Base-by-base conservation (phyloP, 2,113 vertebrate species). In the Limanda limanda region DNA sequence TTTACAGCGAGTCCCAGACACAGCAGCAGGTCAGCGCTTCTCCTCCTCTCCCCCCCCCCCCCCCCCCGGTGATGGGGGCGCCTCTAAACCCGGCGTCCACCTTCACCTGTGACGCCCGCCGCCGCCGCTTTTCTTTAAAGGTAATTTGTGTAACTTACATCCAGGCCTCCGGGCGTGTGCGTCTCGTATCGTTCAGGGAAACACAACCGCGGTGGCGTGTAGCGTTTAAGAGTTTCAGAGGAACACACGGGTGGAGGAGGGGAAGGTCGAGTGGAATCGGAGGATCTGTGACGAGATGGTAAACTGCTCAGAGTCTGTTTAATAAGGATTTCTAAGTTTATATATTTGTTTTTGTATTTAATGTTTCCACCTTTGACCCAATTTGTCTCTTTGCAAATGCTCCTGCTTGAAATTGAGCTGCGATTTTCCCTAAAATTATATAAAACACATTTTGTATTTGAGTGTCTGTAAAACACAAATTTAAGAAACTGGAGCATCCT, bases 181-280 rank as follows among this genome's bases (percentile, higher is more conserved):
- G 12, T 61, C 83, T 79, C 83, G 86, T 88, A 78, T 78, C 86
- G 51, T 89, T 89, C 67, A 73, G 64, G 61, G 65, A 84, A 88
- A 90, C 27, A 27, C 27, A 1, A 0, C 52, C 1, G 27, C 23
- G 18, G 25, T 6, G 21, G 66, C 24, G 56, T 18, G 27, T 71
- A 80, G 71, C 78, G 72, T 85, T 90, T 84, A 71, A 70, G 70
- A 82, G 89, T 87, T 79, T 86, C 74, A 80, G 71, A 78, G 76
- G 82, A 31, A 6, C 27, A 31, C 4, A 5, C 27, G 5, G 27
- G 27, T 5, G 1, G 27, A 1, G 27, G 4, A 6, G 27, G 27
- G 27, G 27, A 6, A 6, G 27, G 27, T 31, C 27, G 27, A 31
- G 27, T 6, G 27, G 78, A 90, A 90, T 86, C 88, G 69, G 60